Base-by-base conservation (phyloP, 2,888 invertebrate species). In the Sphinx pinastri region DNA sequence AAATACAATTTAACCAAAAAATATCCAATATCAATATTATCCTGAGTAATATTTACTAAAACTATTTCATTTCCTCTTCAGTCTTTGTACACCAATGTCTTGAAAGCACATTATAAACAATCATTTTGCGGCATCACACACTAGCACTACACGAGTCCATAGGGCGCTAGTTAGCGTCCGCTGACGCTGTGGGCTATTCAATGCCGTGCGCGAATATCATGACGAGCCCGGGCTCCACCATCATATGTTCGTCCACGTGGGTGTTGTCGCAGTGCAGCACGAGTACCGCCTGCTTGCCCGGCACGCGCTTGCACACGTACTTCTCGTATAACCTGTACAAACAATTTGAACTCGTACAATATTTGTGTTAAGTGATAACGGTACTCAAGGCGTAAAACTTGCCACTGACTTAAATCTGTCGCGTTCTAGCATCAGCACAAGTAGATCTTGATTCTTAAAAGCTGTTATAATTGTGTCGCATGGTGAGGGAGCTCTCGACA, bases 171-270 rank as follows among this genome's bases (percentile, higher is more conserved):
- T 13, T 14, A 31, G n/a, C 19, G 38, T 69, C 13, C 16, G 12
- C 59, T 5, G 25, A 11, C 19, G 49, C 60, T 72, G 14, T 60
- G 58, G 67, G 78, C 77, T 93, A 97, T 90, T 98, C 98, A 79
- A 99, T 98, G 74, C 99, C 99, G 91, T 99, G 99, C 73, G 99
- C 99, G 93, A 99, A 99, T 84, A 99, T 99, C 99, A 99, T 99
- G 68, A 99, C 99, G 76, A 99, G 95, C 1, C 99, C 99, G 0
- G 99, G 99, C 80, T 99, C 98, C 57, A 98, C 96, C 96, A 99
- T 98, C 96, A 99, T 98, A 81, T 99, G 98, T 75, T 98, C 98
- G 71, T 98, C 97, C 95, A 99, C 98, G 87, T 99, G 99, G 4
- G 96, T 95, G 88, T 99, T 99, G 92, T 99, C 99, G 88, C 98